Evolutionary conservation across 2,888 invertebrate species (phyloP).

Genomic region (Agrotis clavis): DNA sequence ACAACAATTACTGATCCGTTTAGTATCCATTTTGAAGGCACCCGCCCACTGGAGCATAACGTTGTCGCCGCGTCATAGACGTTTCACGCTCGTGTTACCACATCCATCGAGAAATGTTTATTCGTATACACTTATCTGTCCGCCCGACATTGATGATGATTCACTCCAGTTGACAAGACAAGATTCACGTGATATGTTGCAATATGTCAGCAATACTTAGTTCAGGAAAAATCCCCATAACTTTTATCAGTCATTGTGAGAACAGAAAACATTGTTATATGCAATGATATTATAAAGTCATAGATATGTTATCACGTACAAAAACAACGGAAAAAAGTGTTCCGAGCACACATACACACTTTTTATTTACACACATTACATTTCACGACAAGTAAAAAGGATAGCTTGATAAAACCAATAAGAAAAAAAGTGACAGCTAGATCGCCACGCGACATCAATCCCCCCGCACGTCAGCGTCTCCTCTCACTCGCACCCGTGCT

Average conservation of each 20-base stretch:
- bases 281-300: no score
- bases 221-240: constrained; percentile 22
- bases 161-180: constrained; percentile 24
- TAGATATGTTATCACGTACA: no score
- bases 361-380: no score
- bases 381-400: no score
- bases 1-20: constrained; percentile 19
- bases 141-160: not conserved
- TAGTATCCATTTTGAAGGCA: constrained; percentile 33
- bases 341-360: no score
- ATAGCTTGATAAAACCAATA: no score
- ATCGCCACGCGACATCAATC: no score
- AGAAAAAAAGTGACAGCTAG: no score
- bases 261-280: not conserved
- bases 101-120: constrained; percentile 8
- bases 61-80: constrained; percentile 21
- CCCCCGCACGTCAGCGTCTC: no score
- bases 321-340: no score
- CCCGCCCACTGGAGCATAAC: constrained; percentile 42
- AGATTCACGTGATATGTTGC: constrained; percentile 2
- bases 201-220: not conserved
- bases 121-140: constrained; percentile 1
- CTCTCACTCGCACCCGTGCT: no score
- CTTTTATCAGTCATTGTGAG: not conserved
- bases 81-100: constrained; percentile 16